Percentiles rank a stretch among this genome's conserved stretches.
Evolutionary conservation across 1,140 invertebrate genomes (phyloP).

Genomic region (Pseudachorutes palmiensis): DNA sequence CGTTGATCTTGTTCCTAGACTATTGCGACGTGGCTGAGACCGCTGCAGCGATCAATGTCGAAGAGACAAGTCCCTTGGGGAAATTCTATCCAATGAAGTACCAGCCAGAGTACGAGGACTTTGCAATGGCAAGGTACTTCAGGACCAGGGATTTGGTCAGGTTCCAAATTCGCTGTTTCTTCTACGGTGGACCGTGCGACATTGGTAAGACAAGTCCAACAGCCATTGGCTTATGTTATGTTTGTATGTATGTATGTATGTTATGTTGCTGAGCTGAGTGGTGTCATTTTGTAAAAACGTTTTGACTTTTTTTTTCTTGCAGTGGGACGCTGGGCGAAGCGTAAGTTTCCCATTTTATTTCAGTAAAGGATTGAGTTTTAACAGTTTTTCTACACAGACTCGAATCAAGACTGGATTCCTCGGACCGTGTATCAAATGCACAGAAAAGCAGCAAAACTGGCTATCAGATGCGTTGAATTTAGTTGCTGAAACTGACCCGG

Average conservation of each 20-base stretch:
- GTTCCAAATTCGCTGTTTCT: conserved; percentile 26
- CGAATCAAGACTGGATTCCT: conserved; percentile 20
- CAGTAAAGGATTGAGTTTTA: not conserved
- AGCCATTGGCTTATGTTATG: not conserved
- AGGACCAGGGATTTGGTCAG: conserved; percentile 19
- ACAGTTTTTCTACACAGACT: conserved; percentile 3
- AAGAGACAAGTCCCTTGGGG: not conserved
- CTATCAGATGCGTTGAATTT: conserved; percentile 12
- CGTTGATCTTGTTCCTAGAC: too few relatives aligned
- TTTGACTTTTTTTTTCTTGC: not conserved
- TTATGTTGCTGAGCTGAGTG: too few relatives aligned
- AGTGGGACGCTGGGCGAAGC: conserved; percentile 24
- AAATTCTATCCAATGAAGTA: conserved; percentile 10
- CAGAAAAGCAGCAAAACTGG: conserved; percentile 18
- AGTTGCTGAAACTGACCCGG: conserved; percentile 18
- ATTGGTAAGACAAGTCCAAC: not conserved
- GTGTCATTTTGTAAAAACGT: too few relatives aligned
- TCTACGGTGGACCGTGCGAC: conserved; percentile 25
- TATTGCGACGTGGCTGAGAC: not conserved
- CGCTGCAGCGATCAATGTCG: not conserved
- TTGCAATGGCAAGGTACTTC: conserved; percentile 21
- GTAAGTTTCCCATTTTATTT: conserved; percentile 19
- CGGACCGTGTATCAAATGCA: conserved; percentile 26
- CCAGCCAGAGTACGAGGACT: conserved; percentile 25
- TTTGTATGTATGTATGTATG: too few relatives aligned